phyloP scores from a whole-genome alignment of 2,888 invertebrate species.

The Euzophera pinguis region DNA sequence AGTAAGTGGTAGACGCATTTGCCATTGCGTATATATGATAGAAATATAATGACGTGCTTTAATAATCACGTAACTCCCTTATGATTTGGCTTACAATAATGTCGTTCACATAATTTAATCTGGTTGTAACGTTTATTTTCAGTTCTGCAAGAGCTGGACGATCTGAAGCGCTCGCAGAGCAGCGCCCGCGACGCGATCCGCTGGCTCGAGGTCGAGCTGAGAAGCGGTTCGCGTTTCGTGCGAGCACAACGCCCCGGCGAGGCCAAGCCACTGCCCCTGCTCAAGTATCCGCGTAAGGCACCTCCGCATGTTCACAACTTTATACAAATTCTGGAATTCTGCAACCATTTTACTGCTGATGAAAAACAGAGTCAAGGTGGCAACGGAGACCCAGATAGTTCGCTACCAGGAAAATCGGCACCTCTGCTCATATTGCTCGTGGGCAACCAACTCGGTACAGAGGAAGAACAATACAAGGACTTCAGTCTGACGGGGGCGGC shows the following conservation, averaged over 20 bases:
- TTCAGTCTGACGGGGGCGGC: slow-evolving; percentile 89
- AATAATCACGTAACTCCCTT: no score
- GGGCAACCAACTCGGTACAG: slow-evolving; percentile 72
- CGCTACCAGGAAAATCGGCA: slow-evolving; percentile 54
- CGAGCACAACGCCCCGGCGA: slow-evolving; percentile 93
- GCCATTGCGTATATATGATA: no score
- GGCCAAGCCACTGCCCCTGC: slow-evolving; percentile 83
- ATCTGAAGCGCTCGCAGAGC: slow-evolving; percentile 90
- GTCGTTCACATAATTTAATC: no score
- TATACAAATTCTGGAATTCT: slow-evolving; percentile 91
- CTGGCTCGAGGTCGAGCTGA: slow-evolving; percentile 94
- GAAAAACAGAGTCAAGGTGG: slow-evolving; percentile 57
- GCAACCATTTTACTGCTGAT: slow-evolving; percentile 83
- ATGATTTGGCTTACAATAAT: no score
- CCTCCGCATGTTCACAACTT: slow-evolving; percentile 81
- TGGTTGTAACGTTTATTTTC: slow-evolving; percentile 33
- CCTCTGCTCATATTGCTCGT: slow-evolving; percentile 88
- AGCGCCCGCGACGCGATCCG: slow-evolving; percentile 95
- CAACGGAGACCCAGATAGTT: slow-evolving; percentile 55
- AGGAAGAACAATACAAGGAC: slow-evolving; percentile 79
- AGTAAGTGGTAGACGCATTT: no score
- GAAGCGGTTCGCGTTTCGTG: slow-evolving; percentile 91
- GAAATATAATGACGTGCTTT: no score
- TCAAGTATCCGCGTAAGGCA: slow-evolving; percentile 65
- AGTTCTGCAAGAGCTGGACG: slow-evolving; percentile 94